Percentiles rank a stretch among this genome's conserved stretches.
These are phyloP conservation scores for Muschampia staudingeri DNA, from an alignment of 2,888 invertebrate genomes.

Conservation along the genomic window DNA sequence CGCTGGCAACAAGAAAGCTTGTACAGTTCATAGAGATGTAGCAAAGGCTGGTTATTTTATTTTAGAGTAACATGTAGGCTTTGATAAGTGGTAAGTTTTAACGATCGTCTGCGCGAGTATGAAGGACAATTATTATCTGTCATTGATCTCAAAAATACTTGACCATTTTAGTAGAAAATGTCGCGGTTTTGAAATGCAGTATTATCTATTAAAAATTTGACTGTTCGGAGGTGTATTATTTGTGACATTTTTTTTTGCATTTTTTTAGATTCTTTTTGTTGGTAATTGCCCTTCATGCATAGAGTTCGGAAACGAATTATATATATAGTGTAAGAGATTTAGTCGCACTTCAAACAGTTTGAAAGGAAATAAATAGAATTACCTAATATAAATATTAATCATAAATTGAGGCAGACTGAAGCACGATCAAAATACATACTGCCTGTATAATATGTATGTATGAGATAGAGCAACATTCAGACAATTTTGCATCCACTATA, in stretches of 20 bases:
- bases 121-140: slow-evolving; percentile 43
- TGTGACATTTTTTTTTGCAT: not conserved
- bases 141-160: slow-evolving; percentile 35
- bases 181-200: slow-evolving; percentile 25
- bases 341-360: not conserved
- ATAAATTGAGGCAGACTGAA: not conserved
- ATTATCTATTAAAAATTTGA: slow-evolving; percentile 26
- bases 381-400: not conserved
- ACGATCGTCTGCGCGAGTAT: slow-evolving; percentile 13
- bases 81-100: slow-evolving; percentile 34
- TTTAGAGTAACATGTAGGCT: slow-evolving; percentile 32
- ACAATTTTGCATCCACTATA: not conserved
- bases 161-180: not conserved
- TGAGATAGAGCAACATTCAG: not conserved
- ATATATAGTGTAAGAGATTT: not conserved
- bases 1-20: slow-evolving; percentile 39
- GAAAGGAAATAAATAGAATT: not conserved
- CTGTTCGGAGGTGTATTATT: not conserved
- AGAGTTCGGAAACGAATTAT: not conserved
- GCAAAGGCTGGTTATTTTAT: slow-evolving; percentile 48
- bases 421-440: not conserved
- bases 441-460: too few relatives aligned
- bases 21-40: slow-evolving; percentile 36
- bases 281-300: slow-evolving; percentile 42
- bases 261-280: not conserved